Base-by-base conservation (phyloP, 1,140 invertebrate genomes). In the Sinonovacula constricta region DNA sequence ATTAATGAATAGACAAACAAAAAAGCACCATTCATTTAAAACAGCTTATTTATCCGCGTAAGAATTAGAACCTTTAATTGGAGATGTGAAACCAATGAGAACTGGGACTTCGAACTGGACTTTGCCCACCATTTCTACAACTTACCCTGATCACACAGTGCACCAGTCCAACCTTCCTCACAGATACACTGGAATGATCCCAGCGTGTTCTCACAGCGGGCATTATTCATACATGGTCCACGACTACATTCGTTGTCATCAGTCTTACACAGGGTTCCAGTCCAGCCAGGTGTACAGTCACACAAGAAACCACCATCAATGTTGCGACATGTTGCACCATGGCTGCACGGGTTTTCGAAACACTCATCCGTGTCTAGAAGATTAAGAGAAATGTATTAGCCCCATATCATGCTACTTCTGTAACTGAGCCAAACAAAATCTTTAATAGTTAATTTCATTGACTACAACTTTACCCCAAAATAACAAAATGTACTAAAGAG, bases 281-380 rank as follows among this genome's bases (percentile, higher is more conserved):
- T 87, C 86, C 87, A 88, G 1, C 88, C 88, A 2, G 82, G 68
- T 3, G 81, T 59, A 81, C 88, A 89, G 59, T 86, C 83, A 80
- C 88, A 89, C 22, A 83, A 77, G 72, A 85, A 89, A 2, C 84
- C 87, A 28, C 80, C 83, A 12, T 81, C 76, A 12, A 83, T 81
- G 74, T 88, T 84, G 24, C 83, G 80, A 71, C 88, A 89, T 2
- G 71, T 83, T 1, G 82, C 88, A 12, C 83, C 83, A 74, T 89
- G 83, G 1, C 67, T 36, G 81, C 88, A 89, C 18, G 88, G 88
- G 30, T 84, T 78, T n/a, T 33, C 70, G 57, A 62, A 69, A 31
- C 75, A 78, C 62, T 78, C 75, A n/a, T 78, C 67, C 5, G 75
- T 78, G 36, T 78, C 75, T 78, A 57, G 7, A 45, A n/a, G n/a